Evolutionary conservation across 2,888 invertebrate genomes (phyloP), one percentile per base, ranked within the genome.

Genomic region (Caenorhabditis sp.): DNA sequence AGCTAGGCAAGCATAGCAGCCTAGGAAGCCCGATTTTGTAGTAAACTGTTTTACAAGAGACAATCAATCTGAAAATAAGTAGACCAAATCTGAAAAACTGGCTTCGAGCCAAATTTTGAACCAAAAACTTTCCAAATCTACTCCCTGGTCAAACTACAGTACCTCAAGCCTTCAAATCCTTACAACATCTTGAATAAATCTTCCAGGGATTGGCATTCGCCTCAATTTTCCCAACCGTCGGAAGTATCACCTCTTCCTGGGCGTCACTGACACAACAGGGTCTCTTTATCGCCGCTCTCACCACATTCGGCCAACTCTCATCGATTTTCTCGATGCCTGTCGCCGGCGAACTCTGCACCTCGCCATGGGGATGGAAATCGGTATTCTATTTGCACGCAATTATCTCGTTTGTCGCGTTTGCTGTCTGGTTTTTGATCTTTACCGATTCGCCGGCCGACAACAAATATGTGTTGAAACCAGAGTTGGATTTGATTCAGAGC

Each of bases 351-450:
- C 62, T 86, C 4, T 86, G 86, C 65, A 70, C 74, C 0, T 82
- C 84, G 8, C 50, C 75, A 0, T 58, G 77, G 17, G 86, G 86
- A 36, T 86, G 86, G 86, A 67, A 78, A 53, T 78, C 85, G 0
- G 84, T 86, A 23, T 86, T 77, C 73, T 86, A 84, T 65, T 64
- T 84, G n/a, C 86, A 86, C 55, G 76, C 84, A 1, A 23, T 70
- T 24, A 77, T 86, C 58, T 81, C 78, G 19, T 27, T 84, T 8
- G 53, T 77, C 17, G 65, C 80, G 36, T 86, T 86, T 73, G 37
- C 72, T 1, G 21, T 68, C 5, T 86, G 81, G 79, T 69, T 64
- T 26, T 24, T 71, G 12, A 53, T 82, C 10, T 82, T 76, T 50
- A 69, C 71, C 12, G 76, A 82, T 58, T 62, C 68, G 57, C 21